These are phyloP conservation scores for Cheilosia vulpina DNA, from an alignment of 2,888 invertebrate species.

Conservation along the genomic window DNA sequence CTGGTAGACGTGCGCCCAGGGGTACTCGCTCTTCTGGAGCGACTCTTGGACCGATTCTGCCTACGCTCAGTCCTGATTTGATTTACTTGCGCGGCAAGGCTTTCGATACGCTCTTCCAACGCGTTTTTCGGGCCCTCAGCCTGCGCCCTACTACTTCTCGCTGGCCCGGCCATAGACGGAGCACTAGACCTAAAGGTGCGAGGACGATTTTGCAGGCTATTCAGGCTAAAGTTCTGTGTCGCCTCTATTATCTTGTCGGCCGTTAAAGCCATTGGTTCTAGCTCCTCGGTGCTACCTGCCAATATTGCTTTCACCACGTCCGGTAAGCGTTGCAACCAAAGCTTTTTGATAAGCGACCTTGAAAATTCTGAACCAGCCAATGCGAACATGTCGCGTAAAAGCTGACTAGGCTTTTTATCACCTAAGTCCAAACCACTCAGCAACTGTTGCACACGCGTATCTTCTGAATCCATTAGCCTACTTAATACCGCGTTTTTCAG, in stretches of 20 bases:
- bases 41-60: constrained; percentile 7
- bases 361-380: constrained; percentile 59
- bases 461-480: constrained; percentile 25
- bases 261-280: constrained; percentile 30
- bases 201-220: not conserved
- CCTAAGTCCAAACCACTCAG: not conserved
- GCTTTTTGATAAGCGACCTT: not conserved
- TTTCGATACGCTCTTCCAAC: no score
- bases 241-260: constrained; percentile 54
- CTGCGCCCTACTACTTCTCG: not conserved
- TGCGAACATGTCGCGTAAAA: constrained; percentile 74
- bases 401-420: not conserved
- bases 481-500: not conserved
- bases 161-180: not conserved
- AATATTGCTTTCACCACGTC: constrained; percentile 46
- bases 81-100: not conserved
- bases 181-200: no score
- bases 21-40: not conserved
- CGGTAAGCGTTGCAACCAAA: constrained; percentile 51
- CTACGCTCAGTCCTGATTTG: not conserved
- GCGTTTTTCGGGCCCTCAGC: not conserved
- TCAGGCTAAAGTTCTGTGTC: not conserved
- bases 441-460: not conserved
- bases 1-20: not conserved
- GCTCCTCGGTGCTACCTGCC: constrained; percentile 20